A percentile compares a stretch with the other conserved stretches of the same genome.
Evolutionary conservation across 2,888 invertebrate species (phyloP).

Genomic region (Endotricha flammealis): DNA sequence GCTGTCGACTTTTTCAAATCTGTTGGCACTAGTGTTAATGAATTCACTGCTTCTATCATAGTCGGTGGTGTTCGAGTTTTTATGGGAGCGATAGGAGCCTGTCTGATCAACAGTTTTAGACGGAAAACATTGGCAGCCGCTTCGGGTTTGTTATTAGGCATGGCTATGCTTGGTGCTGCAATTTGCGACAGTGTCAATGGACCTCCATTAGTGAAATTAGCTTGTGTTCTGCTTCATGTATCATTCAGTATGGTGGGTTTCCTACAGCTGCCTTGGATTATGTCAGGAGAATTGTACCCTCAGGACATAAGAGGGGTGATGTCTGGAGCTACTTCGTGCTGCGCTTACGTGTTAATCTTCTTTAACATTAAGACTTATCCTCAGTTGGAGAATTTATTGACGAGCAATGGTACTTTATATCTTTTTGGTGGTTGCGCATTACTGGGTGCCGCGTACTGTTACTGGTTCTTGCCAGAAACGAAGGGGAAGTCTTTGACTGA

Average conservation of each 20-base stretch:
- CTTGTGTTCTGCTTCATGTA: constrained; percentile 82
- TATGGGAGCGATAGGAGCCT: constrained; percentile 82
- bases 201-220: constrained; percentile 65
- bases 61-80: constrained; percentile 82
- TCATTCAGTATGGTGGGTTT: constrained; percentile 86
- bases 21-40: constrained; percentile 81
- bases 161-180: constrained; percentile 82
- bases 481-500: constrained; percentile 82
- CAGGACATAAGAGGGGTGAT: constrained; percentile 82
- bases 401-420: constrained; percentile 81
- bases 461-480: constrained; percentile 82
- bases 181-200: constrained; percentile 76
- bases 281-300: constrained; percentile 85
- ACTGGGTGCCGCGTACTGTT: constrained; percentile 79
- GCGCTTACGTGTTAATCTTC: constrained; percentile 84
- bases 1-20: constrained; percentile 84
- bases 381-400: constrained; percentile 73
- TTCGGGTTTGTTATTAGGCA: constrained; percentile 81
- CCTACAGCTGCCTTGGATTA: constrained; percentile 85
- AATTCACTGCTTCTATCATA: constrained; percentile 83
- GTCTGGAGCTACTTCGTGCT: constrained; percentile 83
- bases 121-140: constrained; percentile 80
- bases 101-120: constrained; percentile 81
- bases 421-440: constrained; percentile 80
- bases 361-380: constrained; percentile 85